Evolutionary conservation across 2,113 vertebrate species (phyloP).

Genomic region (Ophthalmotilapia sp.): DNA sequence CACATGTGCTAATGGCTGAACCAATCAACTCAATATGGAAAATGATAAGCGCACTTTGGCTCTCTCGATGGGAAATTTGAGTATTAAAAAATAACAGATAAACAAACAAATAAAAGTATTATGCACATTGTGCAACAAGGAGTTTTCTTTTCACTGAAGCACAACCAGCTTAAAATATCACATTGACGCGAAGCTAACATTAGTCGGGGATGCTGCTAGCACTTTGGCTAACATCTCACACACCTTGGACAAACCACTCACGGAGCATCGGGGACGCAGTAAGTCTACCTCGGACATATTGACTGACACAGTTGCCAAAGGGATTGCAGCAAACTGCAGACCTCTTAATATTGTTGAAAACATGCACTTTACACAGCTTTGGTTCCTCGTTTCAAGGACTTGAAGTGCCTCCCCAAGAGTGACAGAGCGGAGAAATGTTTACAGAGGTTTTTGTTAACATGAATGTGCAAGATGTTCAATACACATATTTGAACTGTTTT

Average conservation of each 20-base stretch:
- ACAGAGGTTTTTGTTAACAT: background rate
- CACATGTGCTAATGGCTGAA: background rate
- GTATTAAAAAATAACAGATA: background rate
- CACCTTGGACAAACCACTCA: background rate
- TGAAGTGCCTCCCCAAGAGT: background rate
- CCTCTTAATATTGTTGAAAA: background rate
- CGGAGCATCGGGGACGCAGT: background rate
- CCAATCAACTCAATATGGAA: background rate
- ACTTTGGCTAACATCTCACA: background rate
- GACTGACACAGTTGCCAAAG: background rate
- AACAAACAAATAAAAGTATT: background rate
- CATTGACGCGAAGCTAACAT: accelerated
- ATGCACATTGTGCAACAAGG: background rate
- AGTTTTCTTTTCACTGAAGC: background rate
- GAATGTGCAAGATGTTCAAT: background rate
- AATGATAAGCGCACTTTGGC: background rate
- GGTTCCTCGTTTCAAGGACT: background rate
- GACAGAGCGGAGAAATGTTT: background rate
- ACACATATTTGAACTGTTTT: background rate
- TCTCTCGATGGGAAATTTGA: background rate
- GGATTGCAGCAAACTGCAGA: background rate
- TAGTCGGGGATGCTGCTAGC: background rate
- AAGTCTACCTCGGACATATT: background rate
- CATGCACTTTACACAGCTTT: background rate
- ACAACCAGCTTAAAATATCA: background rate